Base-by-base conservation (phyloP, 2,888 invertebrate species). In the Agapostemon virescens region DNA sequence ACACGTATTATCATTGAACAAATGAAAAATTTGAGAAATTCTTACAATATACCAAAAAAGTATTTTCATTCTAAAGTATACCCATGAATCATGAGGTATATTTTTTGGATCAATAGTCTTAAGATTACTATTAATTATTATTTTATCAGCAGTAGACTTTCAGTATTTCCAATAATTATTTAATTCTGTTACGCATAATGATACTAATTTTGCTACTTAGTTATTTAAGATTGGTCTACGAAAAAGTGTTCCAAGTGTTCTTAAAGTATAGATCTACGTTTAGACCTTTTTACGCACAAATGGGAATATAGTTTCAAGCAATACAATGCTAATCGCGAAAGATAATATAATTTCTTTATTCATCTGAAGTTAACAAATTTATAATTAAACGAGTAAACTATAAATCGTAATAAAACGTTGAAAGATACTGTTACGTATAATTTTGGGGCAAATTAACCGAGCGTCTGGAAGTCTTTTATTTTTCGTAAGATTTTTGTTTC, bases 161-260 rank as follows among this genome's bases (percentile, higher is more conserved):
- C n/a, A 63, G n/a, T 63, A 58, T 6, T 45, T 63, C 20, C 49
- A 49, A 49, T 74, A 11, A 61, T 63, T 63, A 61, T 58, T 67
- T 73, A 45, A 45, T n/a, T 77, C 66, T 49, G 36, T 42, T 11
- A 30, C 45, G 61, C 58, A 74, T 45, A 45, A 61, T 49, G n/a
- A 42, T 55, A 75, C 61, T 77, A 77, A 30, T 67, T 77, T 33
- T 67, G 30, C 36, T 26, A 74, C 30, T 73, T 45, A 67, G 45
- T 73, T 73, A 40, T 23, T 61, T 76, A 61, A 61, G 20, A 52
- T 45, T 40, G 23, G 20, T n/a, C 63, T 30, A 74, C 6, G 38
- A 30, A 61, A 42, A 67, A 67, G 67, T 68, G 52, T 69, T 69
- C 36, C 69, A 69, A 52, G 33, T 52, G 36, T 36, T 36, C 69